A percentile compares a stretch with the other conserved stretches of the same genome.
These are phyloP conservation scores for Atta colombica DNA, from an alignment of 1,140 invertebrate species.

Conservation along the genomic window DNA sequence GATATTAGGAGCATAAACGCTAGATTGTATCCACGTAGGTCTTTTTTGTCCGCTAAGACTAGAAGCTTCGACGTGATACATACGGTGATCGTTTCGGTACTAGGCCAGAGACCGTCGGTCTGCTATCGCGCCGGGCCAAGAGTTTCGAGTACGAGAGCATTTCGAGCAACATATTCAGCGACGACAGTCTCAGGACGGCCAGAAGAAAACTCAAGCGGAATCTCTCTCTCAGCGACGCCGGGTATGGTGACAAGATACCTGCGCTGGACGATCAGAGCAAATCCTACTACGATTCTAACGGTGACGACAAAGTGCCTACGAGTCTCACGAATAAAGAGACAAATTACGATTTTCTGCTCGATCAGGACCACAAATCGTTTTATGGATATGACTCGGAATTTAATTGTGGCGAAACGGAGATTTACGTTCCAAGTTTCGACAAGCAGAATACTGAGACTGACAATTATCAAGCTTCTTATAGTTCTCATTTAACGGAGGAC, in stretches of 20 bases:
- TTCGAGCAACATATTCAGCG: slow-evolving; percentile 85
- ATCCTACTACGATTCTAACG: slow-evolving; percentile 84
- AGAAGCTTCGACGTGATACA: slow-evolving; percentile 79
- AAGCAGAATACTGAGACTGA: slow-evolving; percentile 46
- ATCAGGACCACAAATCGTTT: slow-evolving; percentile 73
- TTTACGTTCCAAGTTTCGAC: slow-evolving; percentile 75
- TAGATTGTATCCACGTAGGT: slow-evolving; percentile 76
- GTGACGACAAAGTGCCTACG: slow-evolving; percentile 77
- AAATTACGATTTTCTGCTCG: slow-evolving; percentile 63
- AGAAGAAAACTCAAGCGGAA: slow-evolving; percentile 84
- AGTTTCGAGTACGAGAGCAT: slow-evolving; percentile 84
- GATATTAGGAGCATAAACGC: slow-evolving; percentile 71
- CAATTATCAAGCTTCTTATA: slow-evolving; percentile 46
- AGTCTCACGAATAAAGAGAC: slow-evolving; percentile 48
- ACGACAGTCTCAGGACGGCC: slow-evolving; percentile 85
- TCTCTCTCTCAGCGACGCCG: slow-evolving; percentile 82
- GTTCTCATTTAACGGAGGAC: slow-evolving; percentile 27
- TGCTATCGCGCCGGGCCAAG: slow-evolving; percentile 78
- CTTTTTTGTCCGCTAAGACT: slow-evolving; percentile 80
- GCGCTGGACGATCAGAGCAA: slow-evolving; percentile 84
- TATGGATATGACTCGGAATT: slow-evolving; percentile 82
- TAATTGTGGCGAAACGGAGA: slow-evolving; percentile 79
- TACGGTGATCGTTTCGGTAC: slow-evolving; percentile 68
- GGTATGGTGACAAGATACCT: slow-evolving; percentile 83
- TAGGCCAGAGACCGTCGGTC: slow-evolving; percentile 50